Conservation (phyloP, 2,113 vertebrate species). For the Petromus typicus region DNA sequence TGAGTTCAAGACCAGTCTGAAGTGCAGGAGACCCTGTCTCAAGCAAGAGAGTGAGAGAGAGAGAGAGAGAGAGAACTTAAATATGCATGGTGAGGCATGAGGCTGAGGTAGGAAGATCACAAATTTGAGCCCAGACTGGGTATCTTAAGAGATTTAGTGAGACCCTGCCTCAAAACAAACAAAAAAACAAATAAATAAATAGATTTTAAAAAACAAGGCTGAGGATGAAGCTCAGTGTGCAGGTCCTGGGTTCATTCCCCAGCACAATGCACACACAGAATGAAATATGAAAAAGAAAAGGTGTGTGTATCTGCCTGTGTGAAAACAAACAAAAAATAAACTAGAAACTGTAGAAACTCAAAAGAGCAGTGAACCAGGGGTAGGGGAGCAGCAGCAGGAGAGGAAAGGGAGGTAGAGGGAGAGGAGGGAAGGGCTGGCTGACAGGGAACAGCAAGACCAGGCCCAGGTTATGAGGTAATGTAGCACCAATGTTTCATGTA, state of each 20-base stretch:
- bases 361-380: not conserved
- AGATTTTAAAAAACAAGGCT: too few relatives aligned
- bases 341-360: not conserved
- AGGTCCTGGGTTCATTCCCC: not conserved
- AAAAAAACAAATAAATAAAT: too few relatives aligned
- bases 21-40: not conserved
- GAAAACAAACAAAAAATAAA: constrained; percentile 12
- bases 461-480: not conserved
- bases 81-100: not conserved
- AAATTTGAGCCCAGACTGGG: not conserved
- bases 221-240: not conserved
- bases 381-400: not conserved
- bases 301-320: not conserved
- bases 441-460: not conserved
- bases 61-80: not conserved
- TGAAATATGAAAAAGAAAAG: not conserved
- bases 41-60: too few relatives aligned
- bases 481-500: not conserved
- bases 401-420: not conserved
- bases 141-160: not conserved
- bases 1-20: not conserved
- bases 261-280: not conserved
- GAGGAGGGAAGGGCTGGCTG: not conserved
- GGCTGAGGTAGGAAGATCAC: not conserved
- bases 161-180: not conserved